phyloP scores from a whole-genome alignment of 2,888 invertebrate genomes.

The Synanthedon andrenaeformis region DNA sequence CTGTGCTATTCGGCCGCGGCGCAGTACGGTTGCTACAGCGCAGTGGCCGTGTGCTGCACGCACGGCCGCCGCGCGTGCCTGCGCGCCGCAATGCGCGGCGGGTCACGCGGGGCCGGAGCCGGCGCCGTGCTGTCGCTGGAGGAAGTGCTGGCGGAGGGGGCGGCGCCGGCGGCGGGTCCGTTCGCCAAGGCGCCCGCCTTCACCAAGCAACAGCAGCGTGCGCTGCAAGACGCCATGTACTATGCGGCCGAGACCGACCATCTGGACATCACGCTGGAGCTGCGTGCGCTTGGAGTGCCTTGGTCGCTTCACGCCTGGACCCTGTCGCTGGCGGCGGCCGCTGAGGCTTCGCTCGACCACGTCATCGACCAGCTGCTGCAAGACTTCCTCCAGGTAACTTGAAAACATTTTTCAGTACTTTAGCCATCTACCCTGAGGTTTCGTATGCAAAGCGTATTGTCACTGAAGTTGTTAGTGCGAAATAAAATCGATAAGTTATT shows the following conservation, averaged over 20 bases:
- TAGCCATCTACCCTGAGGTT: too few species aligned
- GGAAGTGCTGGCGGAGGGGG: conserved; percentile 91
- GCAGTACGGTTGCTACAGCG: conserved; percentile 88
- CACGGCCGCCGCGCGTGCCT: conserved; percentile 86
- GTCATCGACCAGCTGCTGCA: conserved; percentile 90
- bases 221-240: conserved; percentile 93
- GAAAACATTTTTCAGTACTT: not conserved
- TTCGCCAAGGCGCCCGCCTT: conserved; percentile 52
- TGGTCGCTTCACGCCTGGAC: conserved; percentile 97
- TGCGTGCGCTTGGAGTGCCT: conserved; percentile 86
- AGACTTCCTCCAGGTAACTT: conserved; percentile 80
- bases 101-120: conserved; percentile 71
- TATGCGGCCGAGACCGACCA: conserved; percentile 93
- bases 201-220: conserved; percentile 85
- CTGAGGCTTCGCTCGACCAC: conserved; percentile 84
- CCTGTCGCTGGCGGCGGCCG: conserved; percentile 87
- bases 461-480: not conserved
- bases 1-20: conserved; percentile 88
- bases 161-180: conserved; percentile 30
- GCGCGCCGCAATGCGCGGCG: conserved; percentile 74
- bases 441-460: not conserved
- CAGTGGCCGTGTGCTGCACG: conserved; percentile 89
- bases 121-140: conserved; percentile 85
- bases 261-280: conserved; percentile 88
- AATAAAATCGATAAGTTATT: too few species aligned